Evolutionary conservation across 23 tunicate genomes (phyloP).

Genomic region (Ciona savignyi): DNA sequence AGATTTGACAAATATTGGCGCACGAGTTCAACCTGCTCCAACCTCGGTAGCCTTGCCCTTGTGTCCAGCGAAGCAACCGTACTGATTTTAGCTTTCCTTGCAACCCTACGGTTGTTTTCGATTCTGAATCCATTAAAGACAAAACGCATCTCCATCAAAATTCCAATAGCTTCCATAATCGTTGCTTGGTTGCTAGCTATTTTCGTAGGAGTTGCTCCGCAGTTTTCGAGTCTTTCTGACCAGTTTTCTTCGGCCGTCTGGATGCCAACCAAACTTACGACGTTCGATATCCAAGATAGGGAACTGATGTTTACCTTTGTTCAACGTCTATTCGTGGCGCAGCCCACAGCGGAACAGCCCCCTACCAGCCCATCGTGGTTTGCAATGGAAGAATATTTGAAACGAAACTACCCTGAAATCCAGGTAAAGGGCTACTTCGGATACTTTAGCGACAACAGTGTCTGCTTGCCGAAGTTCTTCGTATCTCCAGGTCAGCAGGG

Average conservation of each 20-base stretch:
- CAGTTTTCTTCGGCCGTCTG: slow-evolving; percentile 40
- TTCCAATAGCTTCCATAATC: slow-evolving; percentile 20
- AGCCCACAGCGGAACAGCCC: not conserved
- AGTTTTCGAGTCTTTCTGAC: not conserved
- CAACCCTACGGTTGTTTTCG: slow-evolving; percentile 54
- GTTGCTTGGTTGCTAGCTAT: slow-evolving; percentile 42
- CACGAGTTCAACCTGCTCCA: slow-evolving; percentile 39
- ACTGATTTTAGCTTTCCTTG: slow-evolving; percentile 37
- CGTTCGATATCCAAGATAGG: slow-evolving; percentile 2
- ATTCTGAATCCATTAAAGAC: slow-evolving; percentile 52
- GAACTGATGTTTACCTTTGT: slow-evolving; percentile 20
- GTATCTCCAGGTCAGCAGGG: slow-evolving; percentile 59
- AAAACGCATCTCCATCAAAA: slow-evolving; percentile 14
- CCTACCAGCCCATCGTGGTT: slow-evolving; percentile 14
- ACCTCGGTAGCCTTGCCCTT: slow-evolving; percentile 50
- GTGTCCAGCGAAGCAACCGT: slow-evolving; percentile 72
- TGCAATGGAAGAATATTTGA: slow-evolving; percentile 15
- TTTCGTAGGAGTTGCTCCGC: slow-evolving; percentile 28
- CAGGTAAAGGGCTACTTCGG: slow-evolving; percentile 40
- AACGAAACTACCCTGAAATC: slow-evolving; percentile 28
- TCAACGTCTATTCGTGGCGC: slow-evolving; percentile 15
- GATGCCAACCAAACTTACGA: slow-evolving; percentile 38
- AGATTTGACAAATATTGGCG: slow-evolving; percentile 48
- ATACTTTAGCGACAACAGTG: slow-evolving; percentile 79
- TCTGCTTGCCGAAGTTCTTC: slow-evolving; percentile 70